Conservation (phyloP, 2,797 vertebrate species). For the Urocyon cinereoargenteus region DNA sequence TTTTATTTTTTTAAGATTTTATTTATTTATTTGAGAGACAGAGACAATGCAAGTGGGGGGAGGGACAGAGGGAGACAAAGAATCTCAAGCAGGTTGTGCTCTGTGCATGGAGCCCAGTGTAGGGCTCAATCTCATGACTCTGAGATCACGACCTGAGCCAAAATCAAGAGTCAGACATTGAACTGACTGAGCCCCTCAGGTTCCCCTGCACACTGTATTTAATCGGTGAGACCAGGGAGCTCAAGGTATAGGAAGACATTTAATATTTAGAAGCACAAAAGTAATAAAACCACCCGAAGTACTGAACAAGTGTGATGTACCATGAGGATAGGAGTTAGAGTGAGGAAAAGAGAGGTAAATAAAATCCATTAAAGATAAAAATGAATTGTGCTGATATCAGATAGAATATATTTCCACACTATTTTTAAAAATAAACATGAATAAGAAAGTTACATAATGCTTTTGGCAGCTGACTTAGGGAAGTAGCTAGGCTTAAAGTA, state of each 20-base stretch:
- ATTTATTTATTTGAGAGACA: background rate
- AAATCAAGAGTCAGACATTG: background rate
- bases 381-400: conserved; percentile 21
- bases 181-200: background rate
- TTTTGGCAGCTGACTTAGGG: conserved; percentile 52
- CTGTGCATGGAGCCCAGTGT: background rate
- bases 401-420: background rate
- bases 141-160: background rate
- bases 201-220: background rate
- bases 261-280: background rate
- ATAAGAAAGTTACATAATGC: background rate
- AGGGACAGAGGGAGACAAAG: background rate
- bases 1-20: background rate
- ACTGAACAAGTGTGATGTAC: background rate
- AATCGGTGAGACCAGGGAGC: background rate
- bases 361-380: conserved; percentile 36
- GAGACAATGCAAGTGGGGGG: background rate
- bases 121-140: background rate
- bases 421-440: conserved; percentile 57
- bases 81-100: background rate
- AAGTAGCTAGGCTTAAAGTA: conserved; percentile 39
- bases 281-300: background rate
- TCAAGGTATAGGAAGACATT: background rate
- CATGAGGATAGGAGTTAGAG: background rate
- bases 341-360: background rate